Evolutionary conservation across 2,888 invertebrate genomes (phyloP).

Genomic region (Julus scandinavius): DNA sequence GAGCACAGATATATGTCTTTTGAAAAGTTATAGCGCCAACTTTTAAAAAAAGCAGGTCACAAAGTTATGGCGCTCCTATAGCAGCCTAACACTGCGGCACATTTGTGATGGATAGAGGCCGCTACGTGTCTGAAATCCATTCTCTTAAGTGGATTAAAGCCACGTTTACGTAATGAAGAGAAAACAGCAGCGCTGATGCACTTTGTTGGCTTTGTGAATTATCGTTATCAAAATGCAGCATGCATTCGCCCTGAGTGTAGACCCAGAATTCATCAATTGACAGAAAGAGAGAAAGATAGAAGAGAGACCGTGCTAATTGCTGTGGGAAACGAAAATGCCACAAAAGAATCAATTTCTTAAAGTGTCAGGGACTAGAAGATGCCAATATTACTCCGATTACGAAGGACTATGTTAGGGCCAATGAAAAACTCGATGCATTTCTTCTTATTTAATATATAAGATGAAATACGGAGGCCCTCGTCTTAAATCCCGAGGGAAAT

Average conservation of each 20-base stretch:
- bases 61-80: too few species aligned
- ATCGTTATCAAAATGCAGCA: slow-evolving; percentile 33
- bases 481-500: neutral
- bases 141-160: neutral
- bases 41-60: too few species aligned
- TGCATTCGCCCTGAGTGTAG: neutral
- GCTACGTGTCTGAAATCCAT: slow-evolving; percentile 7
- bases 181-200: slow-evolving; percentile 27
- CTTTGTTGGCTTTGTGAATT: slow-evolving; percentile 33
- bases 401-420: neutral
- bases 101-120: neutral
- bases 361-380: neutral
- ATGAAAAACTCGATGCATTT: neutral
- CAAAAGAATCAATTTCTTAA: slow-evolving; percentile 33
- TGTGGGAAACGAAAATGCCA: slow-evolving; percentile 21
- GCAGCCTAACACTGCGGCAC: too few species aligned
- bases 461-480: neutral
- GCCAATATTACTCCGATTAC: neutral
- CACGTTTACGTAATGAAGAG: slow-evolving; percentile 27
- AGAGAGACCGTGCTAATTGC: neutral
- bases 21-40: too few species aligned
- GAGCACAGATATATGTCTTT: too few species aligned
- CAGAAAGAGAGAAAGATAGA: neutral
- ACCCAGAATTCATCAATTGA: neutral
- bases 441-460: neutral